Evolutionary conservation across 2,797 vertebrate genomes (phyloP).

Genomic region (Anguilla pacifica): DNA sequence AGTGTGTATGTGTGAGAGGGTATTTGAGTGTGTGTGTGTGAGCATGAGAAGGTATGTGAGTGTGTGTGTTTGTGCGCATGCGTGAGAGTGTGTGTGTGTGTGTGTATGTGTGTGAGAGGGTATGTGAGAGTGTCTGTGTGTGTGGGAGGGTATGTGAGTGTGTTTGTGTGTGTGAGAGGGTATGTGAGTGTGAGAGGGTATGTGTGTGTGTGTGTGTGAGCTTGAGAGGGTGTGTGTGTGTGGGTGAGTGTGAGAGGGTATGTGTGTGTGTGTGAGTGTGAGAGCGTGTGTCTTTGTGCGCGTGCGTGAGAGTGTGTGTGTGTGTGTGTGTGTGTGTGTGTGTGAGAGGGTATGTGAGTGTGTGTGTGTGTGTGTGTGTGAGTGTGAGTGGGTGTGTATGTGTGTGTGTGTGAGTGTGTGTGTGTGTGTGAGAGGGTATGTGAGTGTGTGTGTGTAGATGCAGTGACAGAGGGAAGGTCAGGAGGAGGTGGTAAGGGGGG

Average conservation of each 20-base stretch:
- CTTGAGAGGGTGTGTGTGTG: no score
- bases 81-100: no score
- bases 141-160: no score
- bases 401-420: no score
- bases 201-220: slow-evolving; percentile 40
- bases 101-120: slow-evolving; percentile 84
- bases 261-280: slow-evolving; percentile 79
- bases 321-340: background rate
- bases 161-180: no score
- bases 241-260: no score
- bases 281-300: slow-evolving; percentile 60
- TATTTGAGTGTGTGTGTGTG: slow-evolving; percentile 83
- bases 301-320: slow-evolving; percentile 37
- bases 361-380: background rate
- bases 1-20: slow-evolving; percentile 86
- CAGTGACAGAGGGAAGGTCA: slow-evolving; percentile 48
- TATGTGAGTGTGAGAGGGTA: slow-evolving; percentile 32
- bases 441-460: slow-evolving; percentile 45
- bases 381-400: background rate
- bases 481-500: slow-evolving; percentile 47
- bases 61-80: no score
- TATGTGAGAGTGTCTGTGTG: slow-evolving; percentile 43
- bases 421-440: no score
- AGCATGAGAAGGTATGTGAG: slow-evolving; percentile 45
- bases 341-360: background rate